Evolutionary conservation across 2,113 vertebrate genomes (phyloP), one percentile per base, ranked within the genome.

Genomic region (Tor tambroides): DNA sequence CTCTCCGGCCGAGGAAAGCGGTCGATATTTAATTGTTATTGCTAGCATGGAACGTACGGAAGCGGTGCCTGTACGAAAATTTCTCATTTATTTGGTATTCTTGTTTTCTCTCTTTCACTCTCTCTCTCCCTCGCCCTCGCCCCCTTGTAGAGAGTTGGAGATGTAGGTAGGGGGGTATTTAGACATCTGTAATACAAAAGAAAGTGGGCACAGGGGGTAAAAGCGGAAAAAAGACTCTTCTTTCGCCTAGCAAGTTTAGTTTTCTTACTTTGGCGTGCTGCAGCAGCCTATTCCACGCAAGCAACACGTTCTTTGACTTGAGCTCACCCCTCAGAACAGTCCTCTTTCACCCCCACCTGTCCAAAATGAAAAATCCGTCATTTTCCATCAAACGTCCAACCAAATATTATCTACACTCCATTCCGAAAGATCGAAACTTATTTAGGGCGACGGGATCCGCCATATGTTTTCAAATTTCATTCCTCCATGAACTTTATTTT

Each of bases 401-500:
- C 94, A 95, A 96, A 96, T 96, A 96, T 96, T 95, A 96, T 96
- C 96, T 95, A 92, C 95, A 95, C 95, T 94, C 94, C 94, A 95
- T 94, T 95, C 95, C 93, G 91, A 91, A 92, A 94, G 97, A 98
- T 98, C 97, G 97, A 97, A 98, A 95, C 96, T 96, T 97, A 97
- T 98, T 97, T 97, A 96, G 95, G 94, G 95, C 94, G 95, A 95
- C 96, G 93, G 91, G 96, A 97, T 96, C 96, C 95, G 96, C 96
- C 97, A 96, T 97, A 96, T 97, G 97, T 96, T 98, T 97, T 97
- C 95, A 97, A 95, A 98, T 97, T 97, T 96, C 96, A 97, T 97
- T 96, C 96, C 96, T 96, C 96, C 95, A 93, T 97, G 96, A 98
- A 98, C 97, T 98, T 98, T 97, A 97, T 97, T 97, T 97, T 96